Evolutionary conservation across 2,113 vertebrate species (phyloP).

Genomic region (Thinocorus orbignyianus): DNA sequence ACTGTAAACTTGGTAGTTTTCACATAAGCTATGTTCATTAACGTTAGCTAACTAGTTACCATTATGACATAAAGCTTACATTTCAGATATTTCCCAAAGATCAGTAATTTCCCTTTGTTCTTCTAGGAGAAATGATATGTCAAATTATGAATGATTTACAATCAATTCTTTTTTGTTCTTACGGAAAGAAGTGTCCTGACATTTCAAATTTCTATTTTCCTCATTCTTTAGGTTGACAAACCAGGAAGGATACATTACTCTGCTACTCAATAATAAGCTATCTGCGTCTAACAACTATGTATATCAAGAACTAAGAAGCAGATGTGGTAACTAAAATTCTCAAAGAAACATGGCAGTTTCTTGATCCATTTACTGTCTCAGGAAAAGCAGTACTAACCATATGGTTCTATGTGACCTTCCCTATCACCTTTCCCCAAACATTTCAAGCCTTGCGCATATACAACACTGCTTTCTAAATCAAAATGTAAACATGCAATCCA

Average conservation of each 20-base stretch:
- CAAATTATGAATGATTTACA: conserved; percentile 18
- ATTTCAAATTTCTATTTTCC: neutral
- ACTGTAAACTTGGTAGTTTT: neutral
- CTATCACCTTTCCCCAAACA: neutral
- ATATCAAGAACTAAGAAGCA: neutral
- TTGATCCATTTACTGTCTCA: neutral
- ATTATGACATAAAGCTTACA: neutral
- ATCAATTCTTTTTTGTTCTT: neutral
- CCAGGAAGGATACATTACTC: neutral
- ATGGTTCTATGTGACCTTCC: neutral
- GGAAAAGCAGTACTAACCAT: neutral
- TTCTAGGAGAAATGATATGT: neutral
- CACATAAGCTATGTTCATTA: neutral
- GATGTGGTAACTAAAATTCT: neutral
- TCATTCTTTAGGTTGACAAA: neutral
- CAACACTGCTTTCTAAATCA: neutral
- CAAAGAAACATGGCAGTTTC: neutral
- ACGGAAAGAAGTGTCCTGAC: neutral
- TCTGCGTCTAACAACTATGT: neutral
- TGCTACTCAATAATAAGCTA: neutral
- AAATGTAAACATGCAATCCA: neutral
- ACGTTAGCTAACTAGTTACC: neutral
- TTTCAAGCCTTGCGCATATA: neutral
- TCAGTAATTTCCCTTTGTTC: neutral
- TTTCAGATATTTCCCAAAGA: conserved; percentile 8